Evolutionary conservation across 2,888 invertebrate genomes (phyloP), one percentile per base, ranked within the genome.

Genomic region (Eulithis testata): DNA sequence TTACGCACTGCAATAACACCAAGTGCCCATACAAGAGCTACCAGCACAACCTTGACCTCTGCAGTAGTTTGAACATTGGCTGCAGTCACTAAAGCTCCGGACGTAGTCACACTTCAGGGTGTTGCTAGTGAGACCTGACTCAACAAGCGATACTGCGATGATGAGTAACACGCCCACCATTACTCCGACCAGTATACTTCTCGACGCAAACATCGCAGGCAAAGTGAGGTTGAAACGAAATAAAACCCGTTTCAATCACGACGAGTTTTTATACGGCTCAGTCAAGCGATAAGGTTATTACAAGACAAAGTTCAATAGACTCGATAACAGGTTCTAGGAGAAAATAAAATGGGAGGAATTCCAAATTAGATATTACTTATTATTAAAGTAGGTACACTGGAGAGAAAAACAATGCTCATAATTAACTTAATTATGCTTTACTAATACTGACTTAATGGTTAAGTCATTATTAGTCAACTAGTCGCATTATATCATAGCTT

Each of bases 71-170:
- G 62, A 66, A 53, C 66, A 66, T 1, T 37, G 45, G 0, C 59
- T 59, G 43, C 66, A 66, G 21, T 66, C 40, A 14, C 59, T 62
- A 51, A 66, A 66, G 14, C 62, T 66, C 6, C 62, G 21, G n/a
- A 66, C 50, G 45, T 66, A 66, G 43, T 66, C 54, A 47, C 66
- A 66, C 40, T 58, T 58, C 12, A 66, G 45, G 5, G 11, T 11
- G 31, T 66, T 66, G 31, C 66, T 66, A 7, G 62, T 62, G 7
- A 66, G 14, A 6, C 66, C 66, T 31, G 37, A 54, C 7, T 66
- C 54, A 27, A 59, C 62, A 0, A 50, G 9, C n/a, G 55, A 44
- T n/a, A 50, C 14, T 36, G 36, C 21, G 12, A 60, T 45, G 11
- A 49, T 12, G 2, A 65, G 27, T 27, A 60, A 11, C 14, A 61